Conservation (phyloP, 2,888 invertebrate species). For the Frankliniella fusca region DNA sequence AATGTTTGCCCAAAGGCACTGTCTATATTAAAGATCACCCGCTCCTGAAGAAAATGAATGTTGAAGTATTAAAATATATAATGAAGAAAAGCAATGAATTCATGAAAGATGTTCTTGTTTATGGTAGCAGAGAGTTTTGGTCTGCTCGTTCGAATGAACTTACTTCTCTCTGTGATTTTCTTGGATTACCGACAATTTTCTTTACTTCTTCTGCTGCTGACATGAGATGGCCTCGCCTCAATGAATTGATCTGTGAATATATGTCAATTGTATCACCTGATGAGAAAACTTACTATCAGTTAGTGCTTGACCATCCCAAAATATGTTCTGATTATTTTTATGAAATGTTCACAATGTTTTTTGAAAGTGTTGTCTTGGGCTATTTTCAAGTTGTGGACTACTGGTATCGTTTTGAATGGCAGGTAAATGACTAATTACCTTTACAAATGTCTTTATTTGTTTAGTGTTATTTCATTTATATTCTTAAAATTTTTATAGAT, state of each 20-base stretch:
- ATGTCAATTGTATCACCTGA: not conserved
- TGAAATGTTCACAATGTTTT: too few species aligned
- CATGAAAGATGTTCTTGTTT: too few species aligned
- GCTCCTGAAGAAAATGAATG: too few species aligned
- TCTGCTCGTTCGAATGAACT: not conserved
- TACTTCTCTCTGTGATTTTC: not conserved
- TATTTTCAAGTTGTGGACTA: too few species aligned
- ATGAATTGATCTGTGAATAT: not conserved
- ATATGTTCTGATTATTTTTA: not conserved
- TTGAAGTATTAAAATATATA: too few species aligned
- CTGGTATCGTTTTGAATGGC: too few species aligned
- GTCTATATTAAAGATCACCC: too few species aligned
- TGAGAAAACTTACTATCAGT: not conserved
- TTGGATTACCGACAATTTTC: not conserved
- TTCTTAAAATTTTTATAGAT: too few species aligned
- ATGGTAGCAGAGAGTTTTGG: not conserved
- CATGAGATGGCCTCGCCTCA: not conserved
- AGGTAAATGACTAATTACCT: not conserved
- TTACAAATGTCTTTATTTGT: not conserved
- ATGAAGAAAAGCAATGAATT: too few species aligned
- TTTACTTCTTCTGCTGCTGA: not conserved
- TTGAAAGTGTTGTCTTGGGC: too few species aligned
- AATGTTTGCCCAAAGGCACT: too few species aligned
- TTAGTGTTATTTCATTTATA: too few species aligned
- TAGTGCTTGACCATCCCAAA: not conserved